phyloP scores from a whole-genome alignment of 37 sponge, comb jelly and placozoan species.

The Lycopodina hypogea region DNA sequence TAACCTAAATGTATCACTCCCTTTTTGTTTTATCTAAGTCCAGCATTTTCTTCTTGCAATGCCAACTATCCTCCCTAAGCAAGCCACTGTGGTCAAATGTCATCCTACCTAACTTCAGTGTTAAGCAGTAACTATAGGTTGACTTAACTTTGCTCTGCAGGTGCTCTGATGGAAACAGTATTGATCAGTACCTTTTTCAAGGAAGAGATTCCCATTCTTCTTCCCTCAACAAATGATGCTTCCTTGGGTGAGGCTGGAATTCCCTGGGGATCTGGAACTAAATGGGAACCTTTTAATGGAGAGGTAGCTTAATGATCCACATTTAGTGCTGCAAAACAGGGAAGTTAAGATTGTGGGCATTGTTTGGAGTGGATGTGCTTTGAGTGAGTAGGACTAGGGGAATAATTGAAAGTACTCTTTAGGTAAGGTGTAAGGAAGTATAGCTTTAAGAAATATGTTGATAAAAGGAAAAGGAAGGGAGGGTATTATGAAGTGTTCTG shows the following conservation, averaged over 20 bases:
- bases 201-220: conserved; percentile 27
- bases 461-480: no score
- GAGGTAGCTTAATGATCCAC: conserved; percentile 74
- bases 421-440: no score
- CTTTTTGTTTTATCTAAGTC: no score
- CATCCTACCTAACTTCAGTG: no score
- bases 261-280: conserved; percentile 61
- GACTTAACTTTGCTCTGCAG: conserved; percentile 64
- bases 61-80: no score
- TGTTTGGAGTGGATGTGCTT: background rate
- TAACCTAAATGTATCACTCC: no score
- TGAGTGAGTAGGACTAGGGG: background rate
- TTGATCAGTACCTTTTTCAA: conserved; percentile 48
- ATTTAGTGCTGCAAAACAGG: conserved; percentile 71
- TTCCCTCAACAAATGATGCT: conserved; percentile 79
- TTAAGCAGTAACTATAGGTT: conserved; percentile 33
- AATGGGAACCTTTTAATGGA: conserved; percentile 54
- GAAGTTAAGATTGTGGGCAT: conserved; percentile 47
- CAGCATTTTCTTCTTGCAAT: no score
- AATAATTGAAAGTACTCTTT: no score
- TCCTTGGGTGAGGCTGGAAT: conserved; percentile 77
- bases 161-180: conserved; percentile 40
- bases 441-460: no score
- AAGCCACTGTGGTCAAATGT: no score
- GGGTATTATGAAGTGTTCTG: no score